A percentile compares a stretch with the other conserved stretches of the same genome.
Evolutionary conservation across 2,797 vertebrate species (phyloP).

Genomic region (Parauchenoglanis ngamensis): DNA sequence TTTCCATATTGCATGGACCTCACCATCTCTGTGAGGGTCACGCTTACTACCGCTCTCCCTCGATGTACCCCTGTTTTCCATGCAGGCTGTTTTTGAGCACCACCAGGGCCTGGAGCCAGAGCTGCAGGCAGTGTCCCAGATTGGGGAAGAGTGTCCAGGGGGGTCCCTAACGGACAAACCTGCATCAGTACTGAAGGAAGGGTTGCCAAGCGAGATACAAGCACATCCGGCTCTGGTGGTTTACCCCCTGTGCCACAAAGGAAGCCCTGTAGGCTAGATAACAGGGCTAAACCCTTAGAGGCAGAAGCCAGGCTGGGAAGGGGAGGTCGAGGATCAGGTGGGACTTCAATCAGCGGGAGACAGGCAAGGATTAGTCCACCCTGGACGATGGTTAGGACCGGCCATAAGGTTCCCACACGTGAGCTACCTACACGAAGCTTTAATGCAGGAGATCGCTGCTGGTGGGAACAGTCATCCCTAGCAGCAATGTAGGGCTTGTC

Average conservation of each 20-base stretch:
- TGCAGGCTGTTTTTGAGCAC: slow-evolving; percentile 83
- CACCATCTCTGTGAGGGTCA: slow-evolving; percentile 86
- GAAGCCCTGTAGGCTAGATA: slow-evolving; percentile 83
- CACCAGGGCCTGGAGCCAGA: slow-evolving; percentile 53
- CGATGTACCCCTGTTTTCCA: slow-evolving; percentile 86
- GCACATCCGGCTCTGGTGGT: slow-evolving; percentile 77
- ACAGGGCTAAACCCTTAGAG: slow-evolving; percentile 84
- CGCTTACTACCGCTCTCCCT: slow-evolving; percentile 84
- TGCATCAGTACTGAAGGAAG: slow-evolving; percentile 82
- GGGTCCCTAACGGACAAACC: slow-evolving; percentile 87
- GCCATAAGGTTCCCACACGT: slow-evolving; percentile 81
- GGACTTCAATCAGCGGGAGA: slow-evolving; percentile 84
- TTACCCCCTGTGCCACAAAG: slow-evolving; percentile 76
- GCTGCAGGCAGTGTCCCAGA: slow-evolving; percentile 58
- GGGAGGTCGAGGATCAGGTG: slow-evolving; percentile 78
- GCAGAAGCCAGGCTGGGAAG: slow-evolving; percentile 82
- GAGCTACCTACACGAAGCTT: slow-evolving; percentile 70
- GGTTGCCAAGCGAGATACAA: slow-evolving; percentile 72
- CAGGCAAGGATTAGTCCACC: slow-evolving; percentile 81
- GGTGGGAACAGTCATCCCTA: slow-evolving; percentile 82
- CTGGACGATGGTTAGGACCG: slow-evolving; percentile 81
- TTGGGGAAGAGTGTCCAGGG: slow-evolving; percentile 77
- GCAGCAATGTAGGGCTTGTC: slow-evolving; percentile 78
- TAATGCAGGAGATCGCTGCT: slow-evolving; percentile 77
- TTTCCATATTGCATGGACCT: slow-evolving; percentile 91